Evolutionary conservation across 2,797 vertebrate genomes (phyloP).

Genomic region (Chrysocyon brachyurus): DNA sequence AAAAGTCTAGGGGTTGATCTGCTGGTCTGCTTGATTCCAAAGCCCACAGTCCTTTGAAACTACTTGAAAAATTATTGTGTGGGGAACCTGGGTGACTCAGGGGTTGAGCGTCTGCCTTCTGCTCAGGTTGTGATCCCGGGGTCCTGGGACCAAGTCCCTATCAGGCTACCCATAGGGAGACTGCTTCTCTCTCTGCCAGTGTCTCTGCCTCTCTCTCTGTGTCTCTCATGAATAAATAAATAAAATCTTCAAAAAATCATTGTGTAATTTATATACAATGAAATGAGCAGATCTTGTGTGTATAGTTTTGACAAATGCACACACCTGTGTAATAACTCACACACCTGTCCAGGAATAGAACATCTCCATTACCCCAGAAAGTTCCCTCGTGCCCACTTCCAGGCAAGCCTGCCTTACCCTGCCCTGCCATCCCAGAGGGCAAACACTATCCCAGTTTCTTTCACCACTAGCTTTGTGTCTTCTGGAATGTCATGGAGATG

Average conservation of each 20-base stretch:
- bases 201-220: too few species aligned
- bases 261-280: not conserved
- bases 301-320: not conserved
- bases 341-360: not conserved
- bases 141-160: too few species aligned
- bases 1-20: not conserved
- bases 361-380: not conserved
- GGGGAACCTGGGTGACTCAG: too few species aligned
- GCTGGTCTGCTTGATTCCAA: not conserved
- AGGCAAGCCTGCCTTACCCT: not conserved
- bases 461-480: not conserved
- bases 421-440: not conserved
- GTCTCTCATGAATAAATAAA: too few species aligned
- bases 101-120: too few species aligned
- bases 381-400: not conserved
- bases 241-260: not conserved
- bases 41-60: not conserved
- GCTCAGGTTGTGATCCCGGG: too few species aligned
- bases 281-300: not conserved
- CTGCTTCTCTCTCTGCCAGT: too few species aligned
- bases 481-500: rapidly evolving
- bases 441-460: not conserved
- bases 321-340: not conserved
- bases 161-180: too few species aligned
- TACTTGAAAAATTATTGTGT: not conserved